A percentile compares a stretch with the other conserved stretches of the same genome.
Evolutionary conservation across 2,888 invertebrate genomes (phyloP).

Genomic region (Lochmaea capreae): DNA sequence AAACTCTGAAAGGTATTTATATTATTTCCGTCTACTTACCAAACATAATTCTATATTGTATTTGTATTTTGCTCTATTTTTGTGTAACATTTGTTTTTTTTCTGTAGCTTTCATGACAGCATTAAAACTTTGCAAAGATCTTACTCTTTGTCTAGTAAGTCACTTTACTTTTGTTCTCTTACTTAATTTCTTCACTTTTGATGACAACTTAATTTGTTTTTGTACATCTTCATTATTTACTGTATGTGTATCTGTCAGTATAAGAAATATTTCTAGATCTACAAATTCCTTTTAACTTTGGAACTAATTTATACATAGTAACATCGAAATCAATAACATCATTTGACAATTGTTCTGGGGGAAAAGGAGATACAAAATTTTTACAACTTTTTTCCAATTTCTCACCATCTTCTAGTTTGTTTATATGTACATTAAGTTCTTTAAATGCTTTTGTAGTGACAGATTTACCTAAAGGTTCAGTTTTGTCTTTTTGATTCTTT

Average conservation of each 20-base stretch:
- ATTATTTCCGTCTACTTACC: no score
- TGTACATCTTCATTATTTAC: conserved; percentile 15
- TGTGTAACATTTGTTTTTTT: not conserved
- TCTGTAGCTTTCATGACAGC: not conserved
- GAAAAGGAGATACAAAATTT: conserved; percentile 47
- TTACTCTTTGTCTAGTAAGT: not conserved
- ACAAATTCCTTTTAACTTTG: conserved; percentile 38
- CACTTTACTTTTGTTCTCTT: not conserved
- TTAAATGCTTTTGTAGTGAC: conserved; percentile 45
- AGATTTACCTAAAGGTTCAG: conserved; percentile 20
- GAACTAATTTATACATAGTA: conserved; percentile 39
- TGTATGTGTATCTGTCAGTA: conserved; percentile 1
- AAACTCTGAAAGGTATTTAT: no score
- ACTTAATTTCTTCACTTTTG: not conserved
- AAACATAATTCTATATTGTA: no score
- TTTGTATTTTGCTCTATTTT: conserved; percentile 1
- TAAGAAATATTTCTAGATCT: conserved; percentile 32
- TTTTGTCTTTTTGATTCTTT: conserved; percentile 11
- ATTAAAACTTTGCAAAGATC: not conserved
- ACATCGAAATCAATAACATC: conserved; percentile 42
- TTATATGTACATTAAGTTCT: conserved; percentile 48
- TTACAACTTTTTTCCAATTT: conserved; percentile 26
- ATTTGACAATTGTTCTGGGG: conserved; percentile 39
- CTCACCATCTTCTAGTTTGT: conserved; percentile 28
- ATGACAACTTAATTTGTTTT: conserved; percentile 17